Base-by-base conservation (phyloP, 2,888 invertebrate species). In the Muschampia staudingeri region DNA sequence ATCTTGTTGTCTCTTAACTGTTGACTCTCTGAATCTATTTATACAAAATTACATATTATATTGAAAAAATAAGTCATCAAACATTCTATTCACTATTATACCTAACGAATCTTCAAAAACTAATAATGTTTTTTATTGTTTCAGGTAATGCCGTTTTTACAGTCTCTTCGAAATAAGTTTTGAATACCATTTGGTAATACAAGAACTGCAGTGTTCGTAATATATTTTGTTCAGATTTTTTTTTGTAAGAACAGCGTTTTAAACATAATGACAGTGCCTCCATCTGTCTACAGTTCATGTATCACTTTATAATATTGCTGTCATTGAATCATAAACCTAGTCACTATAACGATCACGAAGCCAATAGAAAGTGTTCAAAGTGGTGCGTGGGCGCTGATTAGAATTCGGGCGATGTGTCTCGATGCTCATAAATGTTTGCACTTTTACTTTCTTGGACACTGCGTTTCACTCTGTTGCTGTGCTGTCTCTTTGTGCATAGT, bases 361-460 rank as follows among this genome's bases (percentile, higher is more conserved):
- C 40, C 69, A 19, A 88, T 90, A 91, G 91, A 91, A 91, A 91
- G 91, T 89, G 87, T 85, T 83, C 67, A 82, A 79, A 85, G 84
- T 67, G 78, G 77, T 83, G 88, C 86, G 90, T 88, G 88, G 88
- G 89, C 84, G 86, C 80, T 85, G 87, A 88, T 90, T 90, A 88
- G 86, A 88, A 90, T 92, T 91, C 90, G 91, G 80, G 42, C 76
- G 70, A 80, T 70, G 78, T 72, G 80, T 70, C 80, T 80, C 80
- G 56, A 80, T 80, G 75, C 40, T 56, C 76, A 76, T 56, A 70
- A 69, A 86, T 90, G 90, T 91, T 91, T 91, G 90, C 91, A 94
- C 95, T 95, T 94, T 95, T 95, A 95, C 95, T 95, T 94, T 94
- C 87, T 78, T 81, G 73, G 67, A 19, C 42, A 16, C 30, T 56